Conservation (phyloP, 2,113 vertebrate species). For the Siniperca knerii region DNA sequence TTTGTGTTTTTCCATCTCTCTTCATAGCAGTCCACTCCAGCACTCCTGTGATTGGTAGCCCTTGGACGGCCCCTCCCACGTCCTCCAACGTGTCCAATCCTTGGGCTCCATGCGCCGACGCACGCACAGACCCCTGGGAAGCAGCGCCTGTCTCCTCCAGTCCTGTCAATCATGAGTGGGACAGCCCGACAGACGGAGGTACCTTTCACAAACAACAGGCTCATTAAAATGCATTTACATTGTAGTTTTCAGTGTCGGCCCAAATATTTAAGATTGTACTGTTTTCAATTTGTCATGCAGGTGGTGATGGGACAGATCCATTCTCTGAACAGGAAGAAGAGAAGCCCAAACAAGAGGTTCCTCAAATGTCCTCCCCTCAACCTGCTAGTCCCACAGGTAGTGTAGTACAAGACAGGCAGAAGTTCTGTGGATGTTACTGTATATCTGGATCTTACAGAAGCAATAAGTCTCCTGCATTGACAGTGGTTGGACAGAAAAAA, state of each 20-base stretch:
- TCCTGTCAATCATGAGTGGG: conserved; percentile 70
- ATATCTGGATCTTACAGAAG: neutral
- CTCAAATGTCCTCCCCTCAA: conserved; percentile 75
- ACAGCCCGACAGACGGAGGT: conserved; percentile 74
- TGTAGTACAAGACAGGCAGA: neutral
- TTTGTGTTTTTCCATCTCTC: conserved; percentile 7
- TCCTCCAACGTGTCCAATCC: conserved; percentile 72
- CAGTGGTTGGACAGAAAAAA: neutral
- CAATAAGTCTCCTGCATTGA: neutral
- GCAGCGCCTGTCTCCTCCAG: conserved; percentile 78
- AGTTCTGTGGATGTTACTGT: neutral
- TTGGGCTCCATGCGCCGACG: conserved; percentile 80
- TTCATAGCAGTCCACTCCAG: conserved; percentile 71
- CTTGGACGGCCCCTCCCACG: conserved; percentile 72
- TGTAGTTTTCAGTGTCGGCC: neutral
- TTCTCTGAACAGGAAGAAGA: conserved; percentile 85
- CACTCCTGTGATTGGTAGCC: conserved; percentile 75
- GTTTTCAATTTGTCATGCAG: conserved; percentile 32
- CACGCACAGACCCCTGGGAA: conserved; percentile 88
- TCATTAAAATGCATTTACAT: neutral
- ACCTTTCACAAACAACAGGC: conserved; percentile 1
- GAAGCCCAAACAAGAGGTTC: conserved; percentile 65
- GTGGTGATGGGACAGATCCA: conserved; percentile 75
- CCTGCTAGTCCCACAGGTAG: conserved; percentile 88
- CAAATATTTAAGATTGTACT: neutral